Base-by-base conservation (phyloP, 2,888 invertebrate genomes). In the Yponomeuta cagnagella region DNA sequence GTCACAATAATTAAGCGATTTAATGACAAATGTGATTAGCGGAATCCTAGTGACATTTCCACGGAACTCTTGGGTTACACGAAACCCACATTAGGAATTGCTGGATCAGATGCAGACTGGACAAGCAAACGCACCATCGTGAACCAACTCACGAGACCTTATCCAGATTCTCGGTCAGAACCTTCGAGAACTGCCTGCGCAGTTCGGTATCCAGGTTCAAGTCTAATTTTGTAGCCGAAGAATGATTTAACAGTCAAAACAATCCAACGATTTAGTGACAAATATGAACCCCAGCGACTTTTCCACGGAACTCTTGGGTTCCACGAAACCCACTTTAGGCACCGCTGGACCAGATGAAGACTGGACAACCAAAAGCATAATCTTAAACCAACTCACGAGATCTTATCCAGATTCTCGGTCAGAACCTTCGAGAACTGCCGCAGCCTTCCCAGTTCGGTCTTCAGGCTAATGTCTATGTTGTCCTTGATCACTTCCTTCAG, bases 401-500 rank as follows among this genome's bases (percentile, higher is more conserved):
- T 94, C 75, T 52, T 30, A 10, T 48, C 48, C 52, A 68, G 48
- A 30, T 68, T 68, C 2, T 52, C 92, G 93, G 68, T 93, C 88
- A 64, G 94, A 90, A 81, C n/a, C 10, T n/a, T 37, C 74, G 90
- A 87, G 10, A 94, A 95, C 73, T 93, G 91, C 74, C 92, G 87
- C 64, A 95, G 80, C 75, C 95, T 93, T 10, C 89, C 78, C 10
- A 95, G 93, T 85, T 96, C 95, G 43, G 94, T 93, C 74, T 91
- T 93, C 68, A 96, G 85, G 23, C 94, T 94, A 15, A 86, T 83
- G 77, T 95, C 94, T 0, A 94, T 93, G 71, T 95, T 94, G 76
- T 96, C 96, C 58, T 91, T 91, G 9, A 94, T 95, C 48, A 94
- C 81, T 80, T 97, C 96, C 31, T 93, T 93, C 6, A 93, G 93